Base-by-base conservation (phyloP, 1,140 invertebrate species). In the Sipha flava region DNA sequence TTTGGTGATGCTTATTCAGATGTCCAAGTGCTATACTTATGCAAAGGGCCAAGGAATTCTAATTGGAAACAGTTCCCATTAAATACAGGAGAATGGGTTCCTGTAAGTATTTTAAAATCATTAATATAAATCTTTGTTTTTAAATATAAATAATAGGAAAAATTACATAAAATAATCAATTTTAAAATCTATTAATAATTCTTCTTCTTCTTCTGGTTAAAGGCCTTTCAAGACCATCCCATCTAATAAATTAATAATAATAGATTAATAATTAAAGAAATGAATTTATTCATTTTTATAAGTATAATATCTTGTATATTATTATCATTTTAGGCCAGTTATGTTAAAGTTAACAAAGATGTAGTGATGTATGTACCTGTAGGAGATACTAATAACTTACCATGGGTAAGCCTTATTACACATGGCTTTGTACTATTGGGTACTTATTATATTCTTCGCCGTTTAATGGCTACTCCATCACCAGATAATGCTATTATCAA, bases 341-440 rank as follows among this genome's bases (percentile, higher is more conserved):
- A 75, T 43, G 47, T 75, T 4, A 75, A 75, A 52, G 49, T 77
- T 16, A 57, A 43, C 21, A 77, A 77, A 77, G 34, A 77, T 21
- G 23, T 57, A 6, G 52, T 77, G 26, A 77, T 77, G 73, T 77
- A 54, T 59, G 73, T 77, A 77, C 73, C 73, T 29, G 34, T 77
- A 2, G 73, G 73, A 10, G 23, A 77, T 43, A 57, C 23, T 1
- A 59, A 57, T 43, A 9, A 59, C n/a, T 57, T 57, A 0, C 21
- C 21, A n/a, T 77, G 21, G 34, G 73, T 77, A 1, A 59, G 14
- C 12, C 16, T 77, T 10, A 40, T 77, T 23, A 77, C 73, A 29
- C 73, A 77, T 26, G 21, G 49, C 40, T 14, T 26, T 40, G 52
- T 77, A 16, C 16, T 77, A 16, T 40, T 59, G 49, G 73, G 52